Base-by-base conservation (phyloP, 2,888 invertebrate species). In the Chloromyia formosa region DNA sequence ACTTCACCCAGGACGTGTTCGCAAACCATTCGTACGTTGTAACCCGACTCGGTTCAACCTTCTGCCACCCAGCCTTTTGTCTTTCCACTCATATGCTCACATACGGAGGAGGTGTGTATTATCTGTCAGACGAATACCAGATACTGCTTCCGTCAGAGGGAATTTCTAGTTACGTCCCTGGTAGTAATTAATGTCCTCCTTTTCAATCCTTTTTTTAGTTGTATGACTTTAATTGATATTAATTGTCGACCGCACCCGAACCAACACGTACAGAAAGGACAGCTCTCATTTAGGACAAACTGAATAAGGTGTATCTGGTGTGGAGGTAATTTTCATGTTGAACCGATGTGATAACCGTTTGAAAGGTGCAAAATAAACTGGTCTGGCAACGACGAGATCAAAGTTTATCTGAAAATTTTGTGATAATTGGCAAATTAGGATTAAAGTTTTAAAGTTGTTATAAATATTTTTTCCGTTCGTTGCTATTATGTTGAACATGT, bases 151-250 rank as follows among this genome's bases (percentile, higher is more conserved):
- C 12, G 49, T 49, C 49, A n/a, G 10, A 49, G 10, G 49, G 49
- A 49, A 49, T 49, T 49, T 49, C 14, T 49, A 49, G 42, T 42
- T 42, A 49, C 49, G 49, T 49, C 12, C 49, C 16, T 23, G 74
- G 53, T 56, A 74, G 76, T 74, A 76, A 76, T 76, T 76, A 76
- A 74, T 76, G 76, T 74, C 74, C 72, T 72, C 58, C 71, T 14
- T 45, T 66, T 45, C 72, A 69, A 76, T 74, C 76, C 72, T 76
- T 74, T 76, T 76, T 76, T 62, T 14, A n/a, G 20, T 20, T 20
- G 60, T 60, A 45, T 64, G 64, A 76, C 72, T 74, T 76, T 76
- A 76, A 76, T 76, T 76, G 76, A 76, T 74, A 76, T 76, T 76
- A 76, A 76, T 76, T 76, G 76, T 71, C 64, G 74, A 74, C 74